Conservation (phyloP, 2,113 vertebrate genomes). For the Eclectus roratus region DNA sequence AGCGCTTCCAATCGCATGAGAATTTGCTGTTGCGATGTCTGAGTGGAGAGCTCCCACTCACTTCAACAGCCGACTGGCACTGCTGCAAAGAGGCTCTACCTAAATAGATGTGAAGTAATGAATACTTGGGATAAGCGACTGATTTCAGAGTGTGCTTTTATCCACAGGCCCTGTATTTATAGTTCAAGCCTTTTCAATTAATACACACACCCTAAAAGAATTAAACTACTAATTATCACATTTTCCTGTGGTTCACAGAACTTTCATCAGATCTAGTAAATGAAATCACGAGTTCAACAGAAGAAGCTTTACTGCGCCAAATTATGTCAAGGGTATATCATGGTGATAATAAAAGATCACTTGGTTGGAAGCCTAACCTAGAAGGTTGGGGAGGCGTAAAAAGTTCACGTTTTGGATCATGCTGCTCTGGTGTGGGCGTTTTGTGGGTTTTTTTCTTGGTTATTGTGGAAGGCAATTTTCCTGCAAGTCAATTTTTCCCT, state of each 20-base stretch:
- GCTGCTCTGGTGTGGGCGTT: constrained; percentile 45
- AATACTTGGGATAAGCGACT: constrained; percentile 67
- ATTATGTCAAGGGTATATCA: constrained; percentile 57
- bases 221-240: constrained; percentile 77
- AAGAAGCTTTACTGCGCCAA: constrained; percentile 57
- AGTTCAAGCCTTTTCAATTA: constrained; percentile 77
- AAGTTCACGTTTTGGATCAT: constrained; percentile 58
- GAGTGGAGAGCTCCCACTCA: neutral
- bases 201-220: constrained; percentile 71
- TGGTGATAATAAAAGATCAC: constrained; percentile 49
- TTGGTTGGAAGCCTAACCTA: constrained; percentile 45
- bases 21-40: neutral
- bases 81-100: constrained; percentile 40
- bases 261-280: constrained; percentile 71
- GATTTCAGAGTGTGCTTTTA: constrained; percentile 75
- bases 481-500: constrained; percentile 56
- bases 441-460: constrained; percentile 1
- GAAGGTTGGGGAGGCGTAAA: constrained; percentile 45
- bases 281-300: constrained; percentile 71
- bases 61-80: neutral
- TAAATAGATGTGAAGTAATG: constrained; percentile 72
- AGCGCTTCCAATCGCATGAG: neutral
- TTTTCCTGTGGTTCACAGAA: constrained; percentile 73
- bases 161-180: constrained; percentile 73
- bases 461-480: constrained; percentile 58